Base-by-base conservation (phyloP, 2,113 vertebrate species). In the Antennarius striatus region DNA sequence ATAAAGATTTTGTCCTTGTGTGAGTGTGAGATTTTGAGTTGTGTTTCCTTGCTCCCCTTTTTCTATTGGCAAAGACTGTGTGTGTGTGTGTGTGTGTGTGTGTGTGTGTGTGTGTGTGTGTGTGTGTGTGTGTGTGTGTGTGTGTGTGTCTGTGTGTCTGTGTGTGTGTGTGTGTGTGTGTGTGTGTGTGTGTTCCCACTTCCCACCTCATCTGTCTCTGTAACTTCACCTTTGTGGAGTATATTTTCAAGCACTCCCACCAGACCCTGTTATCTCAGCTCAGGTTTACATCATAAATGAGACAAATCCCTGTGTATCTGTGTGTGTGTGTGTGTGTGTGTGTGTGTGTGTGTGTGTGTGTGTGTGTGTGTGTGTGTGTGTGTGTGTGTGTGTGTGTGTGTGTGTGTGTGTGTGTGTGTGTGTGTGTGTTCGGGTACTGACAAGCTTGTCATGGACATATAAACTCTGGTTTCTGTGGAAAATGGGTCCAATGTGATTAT, bases 251-350 rank as follows among this genome's bases (percentile, higher is more conserved):
- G 82, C 53, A 82, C 89, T 79, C 90, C 87, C 87, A 91, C 87
- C 56, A 78, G 52, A 76, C 72, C 67, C 82, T 75, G 71, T 88
- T 85, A 81, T 86, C 76, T 66, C 58, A 39, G 65, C 77, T 82
- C 57, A 16, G 5, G 74, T 90, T 90, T 91, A 83, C 88, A 90
- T 88, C 88, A 90, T 82, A 83, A 82, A 82, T 80, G 51, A 80
- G 69, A 83, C 73, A 62, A 83, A 79, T 73, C 59, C 43, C 0
- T 3, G 6, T 65, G 68, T 73, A 32, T 51, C 0, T 3, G 6
- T 65, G 68, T 73, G 40, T 51, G 13, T 28, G 28, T 56, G 49
- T 55, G 9, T 11, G 22, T 3, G 6, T 22, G 22, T 22, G 22
- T 22, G 22, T 22, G 22, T 65, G 68, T 73, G 40, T 51, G 13